phyloP scores from a whole-genome alignment of 2,888 invertebrate genomes.

The Laothoe populi region DNA sequence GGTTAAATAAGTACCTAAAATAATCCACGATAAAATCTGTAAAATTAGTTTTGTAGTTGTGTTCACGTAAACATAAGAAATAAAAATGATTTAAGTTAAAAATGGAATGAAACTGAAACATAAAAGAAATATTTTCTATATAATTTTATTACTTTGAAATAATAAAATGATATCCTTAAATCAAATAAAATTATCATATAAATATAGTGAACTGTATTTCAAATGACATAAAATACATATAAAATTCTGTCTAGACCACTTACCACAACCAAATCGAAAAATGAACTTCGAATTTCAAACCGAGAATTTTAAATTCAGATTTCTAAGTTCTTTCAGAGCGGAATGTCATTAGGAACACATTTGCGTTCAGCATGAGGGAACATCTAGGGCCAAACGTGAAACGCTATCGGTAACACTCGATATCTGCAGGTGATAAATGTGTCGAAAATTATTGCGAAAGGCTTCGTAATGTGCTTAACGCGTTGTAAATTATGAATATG shows the following conservation, averaged over 20 bases:
- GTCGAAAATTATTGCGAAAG: conserved; percentile 18
- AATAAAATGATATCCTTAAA: too few relatives aligned
- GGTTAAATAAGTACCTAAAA: too few relatives aligned
- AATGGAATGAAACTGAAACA: too few relatives aligned
- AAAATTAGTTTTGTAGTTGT: too few relatives aligned
- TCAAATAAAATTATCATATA: too few relatives aligned
- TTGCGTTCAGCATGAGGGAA: conserved; percentile 12
- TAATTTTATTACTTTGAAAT: too few relatives aligned
- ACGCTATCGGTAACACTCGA: conserved; percentile 8
- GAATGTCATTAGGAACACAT: conserved; percentile 21
- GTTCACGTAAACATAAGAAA: too few relatives aligned
- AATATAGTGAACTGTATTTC: too few relatives aligned
- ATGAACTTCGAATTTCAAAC: neutral
- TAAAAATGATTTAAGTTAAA: too few relatives aligned
- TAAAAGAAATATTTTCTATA: too few relatives aligned
- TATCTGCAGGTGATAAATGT: conserved; percentile 10
- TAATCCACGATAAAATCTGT: too few relatives aligned
- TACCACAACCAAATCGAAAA: neutral
- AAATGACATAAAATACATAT: too few relatives aligned
- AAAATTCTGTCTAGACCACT: neutral
- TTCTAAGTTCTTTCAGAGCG: neutral
- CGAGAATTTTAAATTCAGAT: conserved; percentile 5
- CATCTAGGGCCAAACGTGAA: conserved; percentile 16
- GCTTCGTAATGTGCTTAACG: neutral
- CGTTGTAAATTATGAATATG: neutral